These are phyloP conservation scores for Drosophila arawakana DNA, from an alignment of 1,140 invertebrate genomes.

Conservation along the genomic window DNA sequence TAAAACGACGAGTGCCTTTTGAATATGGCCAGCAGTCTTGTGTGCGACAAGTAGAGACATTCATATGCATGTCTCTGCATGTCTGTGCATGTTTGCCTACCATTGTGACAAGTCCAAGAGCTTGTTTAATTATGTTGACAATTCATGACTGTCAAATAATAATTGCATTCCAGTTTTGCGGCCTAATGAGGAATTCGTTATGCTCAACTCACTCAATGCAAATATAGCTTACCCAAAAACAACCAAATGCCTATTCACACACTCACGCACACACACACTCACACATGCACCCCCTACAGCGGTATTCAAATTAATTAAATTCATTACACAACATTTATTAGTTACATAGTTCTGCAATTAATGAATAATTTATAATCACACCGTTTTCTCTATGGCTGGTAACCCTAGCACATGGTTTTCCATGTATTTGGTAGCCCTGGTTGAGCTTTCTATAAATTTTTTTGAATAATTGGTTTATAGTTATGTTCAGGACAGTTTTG, in stretches of 20 bases:
- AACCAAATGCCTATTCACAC: not conserved
- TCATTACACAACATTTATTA: too few relatives aligned
- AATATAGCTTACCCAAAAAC: not conserved
- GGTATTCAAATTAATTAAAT: constrained; percentile 1
- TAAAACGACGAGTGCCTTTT: constrained; percentile 17
- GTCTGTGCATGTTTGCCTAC: constrained; percentile 19
- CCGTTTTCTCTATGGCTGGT: too few relatives aligned
- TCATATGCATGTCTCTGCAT: constrained; percentile 20
- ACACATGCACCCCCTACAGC: not conserved
- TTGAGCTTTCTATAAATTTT: too few relatives aligned
- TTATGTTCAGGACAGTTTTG: too few relatives aligned
- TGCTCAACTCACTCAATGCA: not conserved
- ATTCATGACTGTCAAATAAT: constrained; percentile 43
- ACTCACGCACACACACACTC: not conserved
- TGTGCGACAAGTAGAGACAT: constrained; percentile 14
- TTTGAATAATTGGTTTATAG: too few relatives aligned
- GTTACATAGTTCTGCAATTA: too few relatives aligned
- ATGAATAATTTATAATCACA: too few relatives aligned
- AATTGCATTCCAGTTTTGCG: constrained; percentile 37
- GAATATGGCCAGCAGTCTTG: not conserved
- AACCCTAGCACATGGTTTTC: too few relatives aligned
- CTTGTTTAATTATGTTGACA: constrained; percentile 52
- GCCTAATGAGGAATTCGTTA: constrained; percentile 32
- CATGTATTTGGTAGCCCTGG: too few relatives aligned
- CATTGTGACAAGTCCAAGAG: constrained; percentile 28